These are phyloP conservation scores for Vulpes ferrilata DNA, from an alignment of 2,113 vertebrate genomes.

Conservation along the genomic window DNA sequence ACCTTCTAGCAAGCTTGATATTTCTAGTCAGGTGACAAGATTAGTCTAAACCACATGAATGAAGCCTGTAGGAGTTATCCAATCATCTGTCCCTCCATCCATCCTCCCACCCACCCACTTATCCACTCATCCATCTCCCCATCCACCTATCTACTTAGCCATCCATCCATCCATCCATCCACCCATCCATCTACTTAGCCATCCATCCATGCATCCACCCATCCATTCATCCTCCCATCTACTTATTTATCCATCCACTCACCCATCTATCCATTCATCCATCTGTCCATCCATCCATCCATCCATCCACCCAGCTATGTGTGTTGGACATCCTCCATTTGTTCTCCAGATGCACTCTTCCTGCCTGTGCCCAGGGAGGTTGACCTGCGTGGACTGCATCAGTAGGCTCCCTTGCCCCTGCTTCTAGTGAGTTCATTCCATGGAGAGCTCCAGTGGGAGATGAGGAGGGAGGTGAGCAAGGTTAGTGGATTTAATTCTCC, in stretches of 20 bases:
- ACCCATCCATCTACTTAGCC: not conserved
- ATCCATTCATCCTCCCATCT: accelerated
- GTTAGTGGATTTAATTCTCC: not conserved
- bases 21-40: conserved; percentile 49
- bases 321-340: not conserved
- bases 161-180: accelerated
- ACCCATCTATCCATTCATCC: not conserved
- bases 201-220: not conserved
- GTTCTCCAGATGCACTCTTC: not conserved
- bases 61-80: not conserved
- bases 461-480: not conserved
- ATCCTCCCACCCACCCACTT: not conserved
- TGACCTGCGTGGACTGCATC: not conserved
- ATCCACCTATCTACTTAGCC: too few species aligned
- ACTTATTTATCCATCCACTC: accelerated
- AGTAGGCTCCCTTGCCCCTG: not conserved
- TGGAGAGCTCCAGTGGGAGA: not conserved
- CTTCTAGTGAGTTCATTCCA: not conserved
- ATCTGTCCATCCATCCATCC: not conserved
- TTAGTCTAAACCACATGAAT: conserved; percentile 52
- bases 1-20: conserved; percentile 2
- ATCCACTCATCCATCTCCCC: too few species aligned
- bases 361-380: not conserved
- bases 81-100: not conserved
- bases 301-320: not conserved